Percentiles rank a stretch among this genome's conserved stretches.
phyloP scores from a whole-genome alignment of 2,797 vertebrate species.

The Sylvilagus floridanus region DNA sequence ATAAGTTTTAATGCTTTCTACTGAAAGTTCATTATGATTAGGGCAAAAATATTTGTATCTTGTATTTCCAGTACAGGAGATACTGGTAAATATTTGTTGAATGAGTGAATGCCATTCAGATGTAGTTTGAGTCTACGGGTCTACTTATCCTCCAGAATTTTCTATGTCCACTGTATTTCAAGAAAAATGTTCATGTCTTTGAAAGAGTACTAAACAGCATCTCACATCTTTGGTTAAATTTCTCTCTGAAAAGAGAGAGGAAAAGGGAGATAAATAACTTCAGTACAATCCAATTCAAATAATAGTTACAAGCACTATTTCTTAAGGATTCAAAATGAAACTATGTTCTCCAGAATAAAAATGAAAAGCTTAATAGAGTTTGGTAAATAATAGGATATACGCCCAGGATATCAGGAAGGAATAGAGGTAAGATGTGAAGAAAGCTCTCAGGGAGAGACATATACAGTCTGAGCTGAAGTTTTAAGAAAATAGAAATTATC shows the following conservation, averaged over 20 bases:
- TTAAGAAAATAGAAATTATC: conserved; percentile 24
- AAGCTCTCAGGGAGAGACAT: neutral
- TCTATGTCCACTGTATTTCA: neutral
- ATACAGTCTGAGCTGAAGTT: neutral
- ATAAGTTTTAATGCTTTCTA: neutral
- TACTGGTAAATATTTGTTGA: neutral
- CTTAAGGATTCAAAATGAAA: neutral
- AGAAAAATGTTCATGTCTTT: conserved; percentile 11
- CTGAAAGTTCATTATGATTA: neutral
- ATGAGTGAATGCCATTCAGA: neutral
- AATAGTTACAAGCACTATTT: conserved; percentile 2
- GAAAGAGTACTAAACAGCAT: neutral
- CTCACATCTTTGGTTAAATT: neutral
- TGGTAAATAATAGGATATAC: neutral
- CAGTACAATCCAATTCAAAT: neutral
- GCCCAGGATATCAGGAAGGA: neutral
- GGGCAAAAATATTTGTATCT: neutral
- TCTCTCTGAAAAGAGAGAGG: neutral
- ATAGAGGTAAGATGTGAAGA: neutral
- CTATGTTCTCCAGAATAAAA: neutral
- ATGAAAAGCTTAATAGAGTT: neutral
- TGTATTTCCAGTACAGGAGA: neutral
- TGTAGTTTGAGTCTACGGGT: neutral
- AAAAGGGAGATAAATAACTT: neutral
- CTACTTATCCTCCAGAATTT: neutral